Conservation (phyloP, 1,140 invertebrate genomes). For the Drosophila prosaltans region DNA sequence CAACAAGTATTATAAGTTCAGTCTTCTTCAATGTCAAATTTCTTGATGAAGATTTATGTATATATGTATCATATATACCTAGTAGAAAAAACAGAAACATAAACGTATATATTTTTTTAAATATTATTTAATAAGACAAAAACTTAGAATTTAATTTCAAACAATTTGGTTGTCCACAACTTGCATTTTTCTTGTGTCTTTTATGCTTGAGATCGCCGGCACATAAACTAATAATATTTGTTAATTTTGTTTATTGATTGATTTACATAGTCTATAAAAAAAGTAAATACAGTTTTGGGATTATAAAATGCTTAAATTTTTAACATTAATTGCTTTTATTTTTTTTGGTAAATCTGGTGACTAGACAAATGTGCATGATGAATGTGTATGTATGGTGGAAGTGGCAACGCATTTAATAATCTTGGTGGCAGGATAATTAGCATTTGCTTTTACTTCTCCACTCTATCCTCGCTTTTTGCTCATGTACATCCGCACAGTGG, state of each 20-base stretch:
- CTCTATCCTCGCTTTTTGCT: constrained; percentile 72
- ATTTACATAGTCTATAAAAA: constrained; percentile 53
- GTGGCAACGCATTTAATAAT: constrained; percentile 64
- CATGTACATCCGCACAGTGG: constrained; percentile 75
- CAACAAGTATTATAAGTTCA: too few species aligned
- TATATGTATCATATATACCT: too few species aligned
- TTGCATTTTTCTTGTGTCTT: constrained; percentile 16
- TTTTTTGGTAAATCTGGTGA: constrained; percentile 71
- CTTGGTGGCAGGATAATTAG: constrained; percentile 68
- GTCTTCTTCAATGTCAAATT: too few species aligned
- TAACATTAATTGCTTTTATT: constrained; percentile 67
- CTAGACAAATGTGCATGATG: constrained; percentile 54
- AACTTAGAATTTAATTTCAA: neutral
- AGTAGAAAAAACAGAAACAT: neutral
- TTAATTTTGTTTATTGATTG: constrained; percentile 72
- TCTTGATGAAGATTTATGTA: too few species aligned
- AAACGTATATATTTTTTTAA: neutral
- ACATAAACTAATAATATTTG: constrained; percentile 46
- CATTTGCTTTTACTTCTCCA: constrained; percentile 24
- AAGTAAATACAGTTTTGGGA: constrained; percentile 52
- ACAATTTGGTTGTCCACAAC: neutral
- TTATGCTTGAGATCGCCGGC: constrained; percentile 27
- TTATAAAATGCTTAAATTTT: constrained; percentile 76
- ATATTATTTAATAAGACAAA: constrained; percentile 6
- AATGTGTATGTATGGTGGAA: constrained; percentile 34